Evolutionary conservation across 2,113 vertebrate species (phyloP), one percentile per base, ranked within the genome.

Genomic region (Chamaea fasciata): DNA sequence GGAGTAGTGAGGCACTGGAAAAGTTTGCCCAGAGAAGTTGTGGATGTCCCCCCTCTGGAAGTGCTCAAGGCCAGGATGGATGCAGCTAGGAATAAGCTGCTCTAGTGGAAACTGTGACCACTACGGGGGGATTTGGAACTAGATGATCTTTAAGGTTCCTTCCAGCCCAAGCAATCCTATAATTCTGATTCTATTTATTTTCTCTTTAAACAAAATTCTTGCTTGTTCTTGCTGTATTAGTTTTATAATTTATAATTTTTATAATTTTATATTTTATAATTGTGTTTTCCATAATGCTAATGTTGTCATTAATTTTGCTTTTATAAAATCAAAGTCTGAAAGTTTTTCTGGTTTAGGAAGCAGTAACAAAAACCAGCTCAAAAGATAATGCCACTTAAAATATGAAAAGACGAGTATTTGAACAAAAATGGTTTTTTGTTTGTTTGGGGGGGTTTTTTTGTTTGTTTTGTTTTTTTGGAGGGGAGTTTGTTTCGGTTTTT

Each of bases 291-390:
- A 19, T 31, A 65, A 68, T 35, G 17, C 1, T 62, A 60, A 69
- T 9, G 6, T 30, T 33, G 4, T 42, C 2, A 47, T 67, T 80
- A 30, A n/a, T 75, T 67, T 67, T 57, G 9, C 7, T 52, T 6
- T 60, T 69, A 63, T 47, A 18, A 71, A 60, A 42, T 46, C 9
- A n/a, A 10, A 50, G 2, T 64, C 24, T 91, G 13, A 68, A 80
- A 35, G 0, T 30, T 73, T 57, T 83, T 31, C 41, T 68, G 3
- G 3, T 62, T 75, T 71, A 83, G n/a, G 4, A 87, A 87, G 7
- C 7, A 41, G 9, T 21, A 62, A 63, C 1, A 62, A 60, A 50
- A 62, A 47, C 0, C 19, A 55, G 1, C 19, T 69, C 0, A 0
- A 37, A 50, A 41, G 2, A 18, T 41, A 37, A 37, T 7, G 59